Evolutionary conservation across 2,888 invertebrate species (phyloP), one percentile per base, ranked within the genome.

Genomic region (Temnothorax rugatulus): DNA sequence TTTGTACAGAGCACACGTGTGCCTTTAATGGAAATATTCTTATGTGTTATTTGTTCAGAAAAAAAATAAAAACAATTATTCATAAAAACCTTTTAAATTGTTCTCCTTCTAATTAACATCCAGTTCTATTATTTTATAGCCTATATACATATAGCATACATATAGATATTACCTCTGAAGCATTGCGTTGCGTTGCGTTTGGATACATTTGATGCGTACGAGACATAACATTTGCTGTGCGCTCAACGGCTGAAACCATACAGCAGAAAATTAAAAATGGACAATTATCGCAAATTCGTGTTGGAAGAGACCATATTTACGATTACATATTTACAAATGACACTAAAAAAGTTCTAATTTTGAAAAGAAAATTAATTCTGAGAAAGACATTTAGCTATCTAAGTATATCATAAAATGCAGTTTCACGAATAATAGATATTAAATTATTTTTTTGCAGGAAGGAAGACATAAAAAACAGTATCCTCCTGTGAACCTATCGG

Each of bases 11-110:
- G 15, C 15, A 63, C 34, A 8, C 41, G 34, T 59, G 4, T 34
- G 7, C 18, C 38, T 79, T 79, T 13, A 11, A 47, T 13, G 8
- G 0, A 54, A 18, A 71, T 21, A 2, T 47, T 13, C 7, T 52
- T 41, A 71, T 59, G 73, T 79, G 71, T 38, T 71, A 0, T 71
- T 79, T 79, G 15, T 59, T 69, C 44, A 79, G 3, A 59, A 79
- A 79, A 59, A 79, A 79, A 79, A 59, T 59, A 79, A 79, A 79
- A 76, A 66, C 15, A 77, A 41, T 68, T 61, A n/a, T 77, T 76
- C 13, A 68, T 29, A 15, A 76, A 64, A 68, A 77, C 18, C 52
- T 41, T 54, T 15, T 44, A 29, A n/a, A 77, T 44, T 68, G 54
- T 68, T 44, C 15, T 68, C 41, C 8, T 47, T 41, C 15, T 1